Conservation (phyloP, 2,797 vertebrate genomes). For the Melopsittacus undulatus region DNA sequence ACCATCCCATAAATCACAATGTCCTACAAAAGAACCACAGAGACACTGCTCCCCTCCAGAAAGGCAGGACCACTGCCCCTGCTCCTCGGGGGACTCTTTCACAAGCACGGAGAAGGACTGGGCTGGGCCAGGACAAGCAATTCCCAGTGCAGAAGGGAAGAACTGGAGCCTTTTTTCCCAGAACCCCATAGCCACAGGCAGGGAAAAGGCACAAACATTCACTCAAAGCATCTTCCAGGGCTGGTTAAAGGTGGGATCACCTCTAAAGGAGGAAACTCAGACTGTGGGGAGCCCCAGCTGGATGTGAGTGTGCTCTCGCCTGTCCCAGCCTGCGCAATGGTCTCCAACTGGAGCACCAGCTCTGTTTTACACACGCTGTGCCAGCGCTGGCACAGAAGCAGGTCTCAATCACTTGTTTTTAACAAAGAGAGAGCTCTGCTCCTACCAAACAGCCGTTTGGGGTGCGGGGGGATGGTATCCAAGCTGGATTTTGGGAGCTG, state of each 20-base stretch:
- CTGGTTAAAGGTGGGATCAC: background rate
- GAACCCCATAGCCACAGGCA: background rate
- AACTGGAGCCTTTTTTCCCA: background rate
- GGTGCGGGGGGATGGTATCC: fast-evolving
- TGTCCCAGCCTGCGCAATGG: fast-evolving
- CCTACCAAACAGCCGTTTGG: background rate
- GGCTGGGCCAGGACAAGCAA: background rate
- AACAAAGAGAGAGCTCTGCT: background rate
- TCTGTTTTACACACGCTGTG: fast-evolving
- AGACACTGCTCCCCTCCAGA: background rate
- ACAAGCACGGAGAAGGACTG: background rate
- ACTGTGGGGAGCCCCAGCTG: background rate
- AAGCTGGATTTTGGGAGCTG: background rate
- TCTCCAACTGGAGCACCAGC: fast-evolving
- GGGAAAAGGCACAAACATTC: background rate
- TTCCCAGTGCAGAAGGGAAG: background rate
- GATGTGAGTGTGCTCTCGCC: background rate
- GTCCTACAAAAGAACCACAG: background rate
- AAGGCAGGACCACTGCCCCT: background rate
- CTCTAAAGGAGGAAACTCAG: background rate
- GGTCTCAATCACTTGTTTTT: background rate
- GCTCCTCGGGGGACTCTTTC: background rate
- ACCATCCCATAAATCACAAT: background rate
- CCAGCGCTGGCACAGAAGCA: background rate
- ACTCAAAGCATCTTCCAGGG: background rate